Evolutionary conservation across 2,113 vertebrate species (phyloP).

Genomic region (Syrmaticus mikado): DNA sequence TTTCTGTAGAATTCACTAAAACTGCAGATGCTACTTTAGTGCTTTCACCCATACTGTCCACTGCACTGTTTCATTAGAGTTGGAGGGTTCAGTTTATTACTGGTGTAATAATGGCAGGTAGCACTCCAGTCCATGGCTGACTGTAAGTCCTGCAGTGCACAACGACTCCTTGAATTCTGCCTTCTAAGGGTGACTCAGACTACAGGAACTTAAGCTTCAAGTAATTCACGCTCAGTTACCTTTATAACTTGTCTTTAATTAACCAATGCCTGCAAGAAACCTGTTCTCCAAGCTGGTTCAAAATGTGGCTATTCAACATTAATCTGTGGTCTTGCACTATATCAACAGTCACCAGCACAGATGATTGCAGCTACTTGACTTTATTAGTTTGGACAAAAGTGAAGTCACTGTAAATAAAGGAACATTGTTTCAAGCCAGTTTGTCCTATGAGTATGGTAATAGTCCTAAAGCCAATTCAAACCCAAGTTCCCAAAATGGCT

Average conservation of each 20-base stretch:
- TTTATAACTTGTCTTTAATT: slow-evolving; percentile 38
- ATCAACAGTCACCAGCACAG: slow-evolving; percentile 24
- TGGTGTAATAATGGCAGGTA: neutral
- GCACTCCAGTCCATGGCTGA: neutral
- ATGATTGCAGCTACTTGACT: slow-evolving; percentile 19
- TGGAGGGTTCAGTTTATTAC: neutral
- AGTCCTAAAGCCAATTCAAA: neutral
- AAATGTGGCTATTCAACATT: slow-evolving; percentile 19
- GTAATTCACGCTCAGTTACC: slow-evolving; percentile 36
- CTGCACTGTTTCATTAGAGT: neutral
- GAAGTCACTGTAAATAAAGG: neutral
- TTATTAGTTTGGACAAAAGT: neutral
- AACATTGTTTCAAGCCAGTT: neutral
- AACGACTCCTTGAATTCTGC: slow-evolving; percentile 23
- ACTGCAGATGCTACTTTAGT: neutral
- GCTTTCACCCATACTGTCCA: neutral
- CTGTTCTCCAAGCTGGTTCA: slow-evolving; percentile 43
- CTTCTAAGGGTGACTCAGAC: neutral
- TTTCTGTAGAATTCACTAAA: neutral
- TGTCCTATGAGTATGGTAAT: rapidly evolving
- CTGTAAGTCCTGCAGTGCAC: neutral
- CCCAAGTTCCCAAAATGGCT: neutral
- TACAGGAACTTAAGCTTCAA: neutral
- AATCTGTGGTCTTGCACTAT: neutral
- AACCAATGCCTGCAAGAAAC: slow-evolving; percentile 33